A percentile compares a stretch with the other conserved stretches of the same genome.
Evolutionary conservation across 2,113 vertebrate species (phyloP).

Genomic region (Glareola pratincola): DNA sequence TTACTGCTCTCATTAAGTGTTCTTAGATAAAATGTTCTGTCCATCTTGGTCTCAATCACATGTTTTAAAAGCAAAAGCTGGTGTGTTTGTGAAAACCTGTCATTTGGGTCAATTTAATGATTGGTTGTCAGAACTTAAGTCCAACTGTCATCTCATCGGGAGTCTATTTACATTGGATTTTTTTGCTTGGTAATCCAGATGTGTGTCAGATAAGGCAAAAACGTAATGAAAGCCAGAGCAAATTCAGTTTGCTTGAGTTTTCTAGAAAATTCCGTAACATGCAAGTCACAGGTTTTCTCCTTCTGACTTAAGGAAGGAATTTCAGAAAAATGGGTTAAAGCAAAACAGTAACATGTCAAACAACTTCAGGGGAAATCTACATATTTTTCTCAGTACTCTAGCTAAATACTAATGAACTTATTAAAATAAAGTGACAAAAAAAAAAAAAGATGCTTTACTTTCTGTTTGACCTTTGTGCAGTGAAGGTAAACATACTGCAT

Average conservation of each 20-base stretch:
- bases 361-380: background rate
- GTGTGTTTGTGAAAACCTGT: background rate
- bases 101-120: background rate
- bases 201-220: background rate
- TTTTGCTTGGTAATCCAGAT: background rate
- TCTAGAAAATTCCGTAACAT: background rate
- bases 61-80: background rate
- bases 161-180: background rate
- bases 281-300: background rate
- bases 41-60: background rate
- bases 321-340: background rate
- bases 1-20: background rate
- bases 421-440: slow-evolving; percentile 37
- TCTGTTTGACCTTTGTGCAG: slow-evolving; percentile 22
- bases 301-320: background rate
- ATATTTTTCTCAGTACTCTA: background rate
- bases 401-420: slow-evolving; percentile 24
- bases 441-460: background rate
- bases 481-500: slow-evolving; percentile 33
- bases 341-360: background rate
- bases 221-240: background rate
- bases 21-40: background rate
- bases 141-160: background rate
- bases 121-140: background rate
- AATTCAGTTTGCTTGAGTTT: background rate